phyloP scores from a whole-genome alignment of 2,797 vertebrate species.

The Chrosomus eos region DNA sequence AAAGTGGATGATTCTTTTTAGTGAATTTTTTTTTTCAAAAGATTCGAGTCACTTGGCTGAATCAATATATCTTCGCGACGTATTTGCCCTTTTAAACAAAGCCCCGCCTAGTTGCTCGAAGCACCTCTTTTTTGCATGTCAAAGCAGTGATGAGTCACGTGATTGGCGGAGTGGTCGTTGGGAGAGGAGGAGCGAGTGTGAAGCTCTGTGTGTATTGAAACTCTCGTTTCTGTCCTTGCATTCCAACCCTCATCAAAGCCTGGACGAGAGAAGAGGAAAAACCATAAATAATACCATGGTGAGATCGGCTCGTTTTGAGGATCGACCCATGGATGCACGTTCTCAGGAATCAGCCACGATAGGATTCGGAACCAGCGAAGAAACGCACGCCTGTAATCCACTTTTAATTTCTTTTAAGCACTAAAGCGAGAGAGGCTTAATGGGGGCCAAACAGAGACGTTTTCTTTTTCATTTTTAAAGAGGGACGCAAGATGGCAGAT shows the following conservation, averaged over 20 bases:
- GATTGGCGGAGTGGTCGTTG: slow-evolving; percentile 72
- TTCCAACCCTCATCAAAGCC: slow-evolving; percentile 80
- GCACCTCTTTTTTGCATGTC: slow-evolving; percentile 73
- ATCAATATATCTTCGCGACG: background rate
- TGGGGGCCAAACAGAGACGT: slow-evolving; percentile 60
- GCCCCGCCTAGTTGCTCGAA: slow-evolving; percentile 64
- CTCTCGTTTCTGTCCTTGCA: slow-evolving; percentile 78
- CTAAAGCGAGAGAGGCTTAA: slow-evolving; percentile 64
- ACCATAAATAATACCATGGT: slow-evolving; percentile 70
- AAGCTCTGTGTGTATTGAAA: slow-evolving; percentile 68
- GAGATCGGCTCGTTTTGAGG: slow-evolving; percentile 61
- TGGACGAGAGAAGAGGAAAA: slow-evolving; percentile 69
- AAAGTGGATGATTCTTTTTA: background rate
- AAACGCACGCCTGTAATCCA: slow-evolving; percentile 46
- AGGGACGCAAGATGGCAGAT: slow-evolving; percentile 86
- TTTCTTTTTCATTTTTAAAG: slow-evolving; percentile 66
- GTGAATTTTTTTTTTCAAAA: background rate
- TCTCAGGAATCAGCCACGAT: slow-evolving; percentile 59
- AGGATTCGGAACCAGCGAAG: slow-evolving; percentile 42
- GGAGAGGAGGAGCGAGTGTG: slow-evolving; percentile 72
- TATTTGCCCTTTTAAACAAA: slow-evolving; percentile 65
- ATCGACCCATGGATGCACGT: slow-evolving; percentile 68
- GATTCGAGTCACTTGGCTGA: background rate
- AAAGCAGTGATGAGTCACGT: slow-evolving; percentile 82
- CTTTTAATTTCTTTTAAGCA: slow-evolving; percentile 69